These are phyloP conservation scores for Thamnophis elegans DNA, from an alignment of 2,797 vertebrate genomes.

Conservation along the genomic window DNA sequence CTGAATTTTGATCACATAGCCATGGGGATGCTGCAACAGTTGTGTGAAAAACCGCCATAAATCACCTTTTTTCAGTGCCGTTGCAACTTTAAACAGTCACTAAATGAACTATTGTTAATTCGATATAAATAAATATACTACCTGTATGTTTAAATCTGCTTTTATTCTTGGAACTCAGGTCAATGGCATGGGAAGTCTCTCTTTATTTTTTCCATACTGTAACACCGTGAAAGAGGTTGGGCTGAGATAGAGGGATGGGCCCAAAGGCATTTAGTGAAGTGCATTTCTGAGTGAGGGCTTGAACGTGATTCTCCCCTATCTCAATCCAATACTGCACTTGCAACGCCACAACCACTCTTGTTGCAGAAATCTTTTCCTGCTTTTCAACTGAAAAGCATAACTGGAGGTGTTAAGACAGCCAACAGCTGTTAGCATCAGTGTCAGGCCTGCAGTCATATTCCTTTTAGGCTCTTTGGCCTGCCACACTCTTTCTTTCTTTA, in stretches of 20 bases:
- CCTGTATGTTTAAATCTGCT: not conserved
- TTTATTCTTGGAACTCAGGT: not conserved
- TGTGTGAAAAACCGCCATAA: too few relatives aligned
- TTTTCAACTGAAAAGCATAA: not conserved
- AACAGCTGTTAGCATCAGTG: not conserved
- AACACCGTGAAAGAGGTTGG: not conserved
- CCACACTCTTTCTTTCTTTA: too few relatives aligned
- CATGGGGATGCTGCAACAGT: too few relatives aligned
- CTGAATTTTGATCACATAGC: too few relatives aligned
- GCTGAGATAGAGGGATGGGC: not conserved
- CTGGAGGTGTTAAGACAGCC: not conserved
- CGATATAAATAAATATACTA: too few relatives aligned
- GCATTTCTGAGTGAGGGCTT: not conserved
- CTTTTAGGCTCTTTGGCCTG: too few relatives aligned
- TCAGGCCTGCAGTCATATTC: too few relatives aligned
- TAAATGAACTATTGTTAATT: too few relatives aligned
- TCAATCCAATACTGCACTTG: not conserved
- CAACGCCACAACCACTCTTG: not conserved
- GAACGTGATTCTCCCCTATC: not conserved
- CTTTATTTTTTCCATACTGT: not conserved
- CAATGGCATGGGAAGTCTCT: not conserved
- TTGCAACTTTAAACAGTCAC: too few relatives aligned
- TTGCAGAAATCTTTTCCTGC: not conserved
- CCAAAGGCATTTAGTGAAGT: not conserved
- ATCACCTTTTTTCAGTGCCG: too few relatives aligned